Evolutionary conservation across 1,140 invertebrate genomes (phyloP), one percentile per base, ranked within the genome.

Genomic region (Caenorhabditis brenneri): DNA sequence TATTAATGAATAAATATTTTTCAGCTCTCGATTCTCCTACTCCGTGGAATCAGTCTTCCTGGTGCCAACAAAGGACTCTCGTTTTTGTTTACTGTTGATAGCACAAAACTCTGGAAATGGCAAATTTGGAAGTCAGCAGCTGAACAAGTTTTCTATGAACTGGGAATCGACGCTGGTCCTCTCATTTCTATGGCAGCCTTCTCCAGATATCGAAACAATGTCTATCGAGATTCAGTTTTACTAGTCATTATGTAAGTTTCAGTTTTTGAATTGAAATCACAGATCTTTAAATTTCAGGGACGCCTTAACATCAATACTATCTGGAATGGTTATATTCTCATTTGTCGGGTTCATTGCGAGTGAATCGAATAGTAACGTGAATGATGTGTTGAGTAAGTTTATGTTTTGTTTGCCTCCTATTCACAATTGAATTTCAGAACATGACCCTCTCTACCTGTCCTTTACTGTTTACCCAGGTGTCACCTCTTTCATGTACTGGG

Each of bases 41-140:
- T 89, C 10, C 87, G 89, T 24, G 88, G 89, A 51, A 85, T 89
- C 24, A 88, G 85, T 33, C 84, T 89, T 10, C 82, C 79, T 22
- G 88, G 88, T 24, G 88, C 88, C 29, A 82, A 79, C 36, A 82
- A 80, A 48, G 89, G 89, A 51, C 65, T 90, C 0, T 46, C 49
- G 1, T 89, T 83, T 48, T 84, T 87, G 3, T 86, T 88, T 31
- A 80, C 55, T 46, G 87, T 83, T 0, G 87, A 89, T 81, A 74
- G 90, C 12, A 84, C 81, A 53, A 85, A 86, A 46, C 80, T 89
- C 27, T 89, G 88, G 88, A 82, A 58, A 19, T 79, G 60, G 48
- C 39, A 89, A 86, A 87, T 90, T 22, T 90, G 88, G 89, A 90
- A 87, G 79, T 88, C 88, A 78, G 88, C 89, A 19, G 88, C 88